Conservation (phyloP, 1,140 invertebrate species). For the Drosophila yakuba region DNA sequence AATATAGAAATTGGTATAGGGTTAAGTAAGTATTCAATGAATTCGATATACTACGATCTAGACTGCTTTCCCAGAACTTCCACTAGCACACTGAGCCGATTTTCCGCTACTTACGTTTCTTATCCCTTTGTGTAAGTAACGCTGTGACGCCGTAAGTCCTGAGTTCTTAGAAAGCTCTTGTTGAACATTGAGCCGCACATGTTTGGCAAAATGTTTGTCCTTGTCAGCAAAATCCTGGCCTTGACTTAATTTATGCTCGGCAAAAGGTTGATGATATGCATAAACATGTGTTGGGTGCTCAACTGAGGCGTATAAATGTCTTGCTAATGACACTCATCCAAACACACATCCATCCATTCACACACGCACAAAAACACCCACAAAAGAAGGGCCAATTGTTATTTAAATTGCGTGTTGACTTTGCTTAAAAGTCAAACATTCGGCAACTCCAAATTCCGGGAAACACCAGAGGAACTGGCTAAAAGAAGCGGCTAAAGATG, state of each 20-base stretch:
- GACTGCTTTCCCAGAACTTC: not conserved
- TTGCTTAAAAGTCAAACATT: slow-evolving; percentile 43
- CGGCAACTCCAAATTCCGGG: slow-evolving; percentile 12
- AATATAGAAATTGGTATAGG: no score
- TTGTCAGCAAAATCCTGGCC: slow-evolving; percentile 49
- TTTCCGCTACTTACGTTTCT: slow-evolving; percentile 1
- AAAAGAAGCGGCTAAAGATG: not conserved
- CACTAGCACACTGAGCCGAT: not conserved
- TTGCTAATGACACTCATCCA: slow-evolving; percentile 51
- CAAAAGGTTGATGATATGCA: slow-evolving; percentile 51
- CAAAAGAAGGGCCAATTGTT: slow-evolving; percentile 42
- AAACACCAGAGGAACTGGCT: not conserved
- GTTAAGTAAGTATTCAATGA: no score
- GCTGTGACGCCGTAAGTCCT: not conserved
- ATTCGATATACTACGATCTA: no score
- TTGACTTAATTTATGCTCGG: slow-evolving; percentile 58
- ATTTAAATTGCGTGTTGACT: slow-evolving; percentile 57
- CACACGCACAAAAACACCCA: slow-evolving; percentile 3
- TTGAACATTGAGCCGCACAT: slow-evolving; percentile 39
- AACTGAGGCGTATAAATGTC: slow-evolving; percentile 54
- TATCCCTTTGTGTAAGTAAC: not conserved
- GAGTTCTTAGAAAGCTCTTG: slow-evolving; percentile 16
- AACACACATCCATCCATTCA: not conserved
- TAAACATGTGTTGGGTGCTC: slow-evolving; percentile 42
- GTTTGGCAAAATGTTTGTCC: slow-evolving; percentile 46